Base-by-base conservation (phyloP, 2,888 invertebrate genomes). In the Chrysopilus asiliformis region DNA sequence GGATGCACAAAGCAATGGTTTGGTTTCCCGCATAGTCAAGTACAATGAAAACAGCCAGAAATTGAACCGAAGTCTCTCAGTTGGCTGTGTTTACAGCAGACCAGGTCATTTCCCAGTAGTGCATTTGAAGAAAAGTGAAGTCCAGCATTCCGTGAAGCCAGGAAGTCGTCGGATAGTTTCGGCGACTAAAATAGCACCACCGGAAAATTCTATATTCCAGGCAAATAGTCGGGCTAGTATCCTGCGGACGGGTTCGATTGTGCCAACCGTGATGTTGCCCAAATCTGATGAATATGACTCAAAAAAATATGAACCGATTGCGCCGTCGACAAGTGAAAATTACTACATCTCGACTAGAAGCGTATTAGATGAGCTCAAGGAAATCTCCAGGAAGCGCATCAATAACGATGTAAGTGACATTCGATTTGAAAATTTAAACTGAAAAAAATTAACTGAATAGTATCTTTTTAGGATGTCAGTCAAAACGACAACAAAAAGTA, bases 351-450 rank as follows among this genome's bases (percentile, higher is more conserved):
- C 60, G 3, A 68, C 68, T 2, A 57, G 66, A 34, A 70, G 68
- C 50, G 69, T 71, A 4, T 50, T 71, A 22, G 71, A 71, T 49
- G 71, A 68, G 10, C 49, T 71, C 1, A 70, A 68, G 43, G 71
- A 71, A 51, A 70, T 71, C 33, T 71, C 71, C 2, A 55, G 70
- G 16, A 71, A 71, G 50, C 57, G 71, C 22, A 69, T 71, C 18
- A 68, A 68, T 45, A 60, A 64, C 27, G 64, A 57, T 45, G 68
- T 61, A 50, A 50, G 53, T 52, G 15, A 9, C 12, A 22, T 32
- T 15, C 26, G n/a, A 29, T 20, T 20, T 19, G 13, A 27, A 13
- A 7, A 15, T 19, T 12, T 5, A 12, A n/a, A 9, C 8, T 9
- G 6, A 6, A n/a, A 7, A n/a, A 25, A 6, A 28, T 19, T 14